phyloP scores from a whole-genome alignment of 2,797 vertebrate genomes.

The Nyctalus aviator region DNA sequence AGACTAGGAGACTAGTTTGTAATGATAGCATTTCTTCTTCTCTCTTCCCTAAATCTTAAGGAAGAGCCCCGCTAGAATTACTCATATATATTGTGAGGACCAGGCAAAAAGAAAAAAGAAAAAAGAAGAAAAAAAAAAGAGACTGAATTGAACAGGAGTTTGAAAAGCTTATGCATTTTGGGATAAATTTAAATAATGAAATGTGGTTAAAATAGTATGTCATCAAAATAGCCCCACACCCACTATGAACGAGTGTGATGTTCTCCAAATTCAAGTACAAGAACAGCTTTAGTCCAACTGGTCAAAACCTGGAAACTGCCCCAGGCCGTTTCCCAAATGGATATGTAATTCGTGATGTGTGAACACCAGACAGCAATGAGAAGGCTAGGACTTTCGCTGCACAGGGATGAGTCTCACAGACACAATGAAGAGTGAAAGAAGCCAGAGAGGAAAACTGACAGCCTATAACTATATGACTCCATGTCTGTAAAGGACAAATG shows the following conservation, averaged over 20 bases:
- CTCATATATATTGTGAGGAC: not conserved
- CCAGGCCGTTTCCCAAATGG: not conserved
- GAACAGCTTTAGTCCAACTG: not conserved
- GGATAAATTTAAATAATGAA: conserved; percentile 14
- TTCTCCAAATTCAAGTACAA: not conserved
- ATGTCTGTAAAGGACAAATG: conserved; percentile 12
- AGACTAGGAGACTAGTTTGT: not conserved
- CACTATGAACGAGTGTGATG: not conserved
- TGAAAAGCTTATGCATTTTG: not conserved
- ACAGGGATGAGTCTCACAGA: not conserved
- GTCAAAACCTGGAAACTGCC: not conserved
- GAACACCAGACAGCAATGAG: not conserved
- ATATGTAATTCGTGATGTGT: not conserved
- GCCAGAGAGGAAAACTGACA: not conserved
- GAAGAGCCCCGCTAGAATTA: not conserved
- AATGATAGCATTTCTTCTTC: not conserved
- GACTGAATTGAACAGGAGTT: not conserved
- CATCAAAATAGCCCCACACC: not conserved
- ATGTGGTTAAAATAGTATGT: not conserved
- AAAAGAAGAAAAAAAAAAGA: not conserved
- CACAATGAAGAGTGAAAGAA: not conserved
- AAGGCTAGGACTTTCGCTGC: not conserved
- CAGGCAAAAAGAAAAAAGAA: not conserved
- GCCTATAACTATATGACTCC: not conserved
- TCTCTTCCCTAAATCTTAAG: not conserved